phyloP scores from a whole-genome alignment of 2,113 vertebrate genomes.

The Puma concolor region DNA sequence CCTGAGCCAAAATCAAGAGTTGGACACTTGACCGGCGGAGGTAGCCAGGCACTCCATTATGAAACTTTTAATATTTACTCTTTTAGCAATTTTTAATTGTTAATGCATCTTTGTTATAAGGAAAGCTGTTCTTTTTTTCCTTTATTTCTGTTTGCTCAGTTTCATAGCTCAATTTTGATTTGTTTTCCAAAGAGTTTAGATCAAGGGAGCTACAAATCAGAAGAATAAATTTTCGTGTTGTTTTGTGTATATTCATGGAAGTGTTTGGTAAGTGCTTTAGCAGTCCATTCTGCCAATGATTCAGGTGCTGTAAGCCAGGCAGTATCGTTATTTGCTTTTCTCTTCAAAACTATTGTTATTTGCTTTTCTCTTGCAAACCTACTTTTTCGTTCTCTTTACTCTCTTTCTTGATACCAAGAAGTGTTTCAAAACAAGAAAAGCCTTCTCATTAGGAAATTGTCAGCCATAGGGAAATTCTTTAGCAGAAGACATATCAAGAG shows the following conservation, averaged over 20 bases:
- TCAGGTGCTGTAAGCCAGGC: not conserved
- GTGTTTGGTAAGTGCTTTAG: not conserved
- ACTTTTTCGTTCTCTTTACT: not conserved
- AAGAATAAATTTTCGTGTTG: not conserved
- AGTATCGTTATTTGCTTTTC: not conserved
- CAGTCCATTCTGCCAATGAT: not conserved
- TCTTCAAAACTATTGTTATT: not conserved
- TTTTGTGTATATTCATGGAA: not conserved
- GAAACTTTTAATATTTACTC: not conserved
- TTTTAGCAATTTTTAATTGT: not conserved
- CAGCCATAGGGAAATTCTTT: not conserved
- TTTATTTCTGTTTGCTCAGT: not conserved
- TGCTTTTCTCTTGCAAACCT: not conserved
- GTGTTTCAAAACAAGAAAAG: not conserved
- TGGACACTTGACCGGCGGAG: too few species aligned
- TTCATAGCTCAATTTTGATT: conserved; percentile 10
- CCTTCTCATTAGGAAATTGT: not conserved
- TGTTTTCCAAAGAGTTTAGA: not conserved
- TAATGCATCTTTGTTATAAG: not conserved
- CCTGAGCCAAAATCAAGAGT: too few species aligned
- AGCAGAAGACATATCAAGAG: not conserved
- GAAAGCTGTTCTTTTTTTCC: not conserved
- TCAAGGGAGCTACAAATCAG: not conserved
- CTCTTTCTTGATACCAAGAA: not conserved
- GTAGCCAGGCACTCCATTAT: too few species aligned